Evolutionary conservation across 2,797 vertebrate genomes (phyloP), one percentile per base, ranked within the genome.

Genomic region (Manis pentadactyla): DNA sequence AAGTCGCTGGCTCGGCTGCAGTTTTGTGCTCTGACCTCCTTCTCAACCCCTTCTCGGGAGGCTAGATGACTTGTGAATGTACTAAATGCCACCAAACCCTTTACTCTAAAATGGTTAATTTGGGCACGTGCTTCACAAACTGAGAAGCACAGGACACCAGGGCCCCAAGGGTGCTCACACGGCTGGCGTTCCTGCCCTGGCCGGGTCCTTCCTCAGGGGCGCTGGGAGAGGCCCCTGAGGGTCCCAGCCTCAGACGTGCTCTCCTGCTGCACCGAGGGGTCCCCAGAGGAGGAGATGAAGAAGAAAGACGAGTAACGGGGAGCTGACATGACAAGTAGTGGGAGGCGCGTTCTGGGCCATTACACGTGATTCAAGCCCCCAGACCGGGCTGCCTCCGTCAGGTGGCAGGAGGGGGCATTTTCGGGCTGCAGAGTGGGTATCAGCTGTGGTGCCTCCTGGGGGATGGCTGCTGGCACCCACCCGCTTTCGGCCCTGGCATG

Each of bases 101-200:
- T 46, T 46, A 46, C 46, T 46, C 46, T 46, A 46, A 46, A 46
- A 46, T 46, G 46, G 46, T 46, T 46, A 46, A 46, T 49, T 17
- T 13, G 27, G 85, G 18, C 34, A 5, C 0, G 13, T 25, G 46
- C 74, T 42, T 39, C 5, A 18, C 59, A 4, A 7, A 17, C 46
- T 5, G 39, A 59, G 69, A 61, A 51, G 61, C 23, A 18, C 7
- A 53, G 46, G 11, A 27, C 9, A 27, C 46, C 42, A 3, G 85
- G 85, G 55, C 55, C 9, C 39, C 2, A 9, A 31, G 66, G 5
- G 51, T 4, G 1, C 19, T 10, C 4, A 25, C 29, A 5, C 29
- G 2, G 8, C 18, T 0, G 5, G 21, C 2, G 7, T 1, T 0
- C 12, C 69, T 21, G 39, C 23, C 31, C 34, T 0, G 6, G 85